Base-by-base conservation (phyloP, 2,797 vertebrate genomes). In the Anniella stebbinsi region DNA sequence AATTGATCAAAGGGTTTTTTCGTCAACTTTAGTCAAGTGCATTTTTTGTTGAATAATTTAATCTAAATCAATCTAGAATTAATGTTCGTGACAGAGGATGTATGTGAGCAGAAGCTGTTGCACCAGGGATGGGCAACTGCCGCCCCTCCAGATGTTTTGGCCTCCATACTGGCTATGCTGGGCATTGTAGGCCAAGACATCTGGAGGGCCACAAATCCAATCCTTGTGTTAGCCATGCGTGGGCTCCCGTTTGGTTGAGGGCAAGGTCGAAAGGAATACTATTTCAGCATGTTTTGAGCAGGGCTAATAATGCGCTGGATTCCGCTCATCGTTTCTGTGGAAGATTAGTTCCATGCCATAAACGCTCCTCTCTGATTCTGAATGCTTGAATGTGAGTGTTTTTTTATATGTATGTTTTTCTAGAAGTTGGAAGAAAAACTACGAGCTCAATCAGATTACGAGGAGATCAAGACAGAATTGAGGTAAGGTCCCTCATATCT, bases 391-490 rank as follows among this genome's bases (percentile, higher is more conserved):
- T 57, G 73, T 84, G 1, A 51, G 12, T 87, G n/a, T n/a, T n/a
- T 12, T 63, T 18, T 63, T 25, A 0, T 63, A 92, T 80, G 89
- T 75, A 80, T 89, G 91, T 88, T 2, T 18, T 84, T 92, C 89
- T 88, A 99, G 99, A 99, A 98, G 96, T 98, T 99, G 97, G 99
- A 99, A 97, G 97, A 98, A 95, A 99, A 99, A 97, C 97, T 99
- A 70, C 98, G 98, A 95, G 98, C 98, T 1, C 99, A 99, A 97
- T 97, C 98, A 3, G 98, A 99, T 97, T 99, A 99, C 0, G 98
- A 99, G 94, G 99, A 99, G 97, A 99, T 99, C 96, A 99, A 99
- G 97, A 99, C 99, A 0, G 99, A 99, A 96, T 98, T 99, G 96
- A 99, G 99, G 99, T 99, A 97, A 86, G 92, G 21, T 77, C 89